A percentile compares a stretch with the other conserved stretches of the same genome.
Evolutionary conservation across 2,797 vertebrate genomes (phyloP).

Genomic region (Micromesistius poutassou): DNA sequence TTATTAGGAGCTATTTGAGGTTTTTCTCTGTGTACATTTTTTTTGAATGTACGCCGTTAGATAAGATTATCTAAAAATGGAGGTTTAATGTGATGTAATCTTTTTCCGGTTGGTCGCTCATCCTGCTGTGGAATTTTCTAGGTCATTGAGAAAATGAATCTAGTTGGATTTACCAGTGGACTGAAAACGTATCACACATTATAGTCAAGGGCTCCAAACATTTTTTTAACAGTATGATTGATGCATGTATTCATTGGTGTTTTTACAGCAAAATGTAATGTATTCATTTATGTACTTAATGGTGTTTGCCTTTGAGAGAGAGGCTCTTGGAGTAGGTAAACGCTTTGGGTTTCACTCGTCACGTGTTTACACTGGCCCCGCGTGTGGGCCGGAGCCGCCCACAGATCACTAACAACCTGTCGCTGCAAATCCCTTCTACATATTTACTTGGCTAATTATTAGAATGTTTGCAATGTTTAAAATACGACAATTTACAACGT

Average conservation of each 20-base stretch:
- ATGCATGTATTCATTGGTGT: background rate
- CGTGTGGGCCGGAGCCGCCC: constrained; percentile 15
- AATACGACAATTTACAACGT: constrained; percentile 42
- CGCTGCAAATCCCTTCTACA: constrained; percentile 40
- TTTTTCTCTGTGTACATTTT: background rate
- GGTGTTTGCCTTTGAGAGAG: background rate
- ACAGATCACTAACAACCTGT: constrained; percentile 44
- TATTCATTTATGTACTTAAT: background rate
- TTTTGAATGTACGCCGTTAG: background rate
- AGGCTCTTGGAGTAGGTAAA: constrained; percentile 17
- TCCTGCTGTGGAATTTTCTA: background rate
- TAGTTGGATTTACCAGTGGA: background rate
- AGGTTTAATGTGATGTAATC: background rate
- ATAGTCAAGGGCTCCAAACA: too few species aligned
- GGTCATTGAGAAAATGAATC: background rate
- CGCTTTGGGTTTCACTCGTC: constrained; percentile 1
- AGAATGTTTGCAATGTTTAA: constrained; percentile 26
- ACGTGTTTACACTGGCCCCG: constrained; percentile 20
- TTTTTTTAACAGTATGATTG: background rate
- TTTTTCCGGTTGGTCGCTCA: background rate
- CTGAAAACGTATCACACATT: background rate
- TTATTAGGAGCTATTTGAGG: background rate
- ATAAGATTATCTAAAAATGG: background rate
- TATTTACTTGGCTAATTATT: constrained; percentile 35
- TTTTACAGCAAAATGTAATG: background rate